phyloP scores from a whole-genome alignment of 2,888 invertebrate genomes.

The Acleris literana region DNA sequence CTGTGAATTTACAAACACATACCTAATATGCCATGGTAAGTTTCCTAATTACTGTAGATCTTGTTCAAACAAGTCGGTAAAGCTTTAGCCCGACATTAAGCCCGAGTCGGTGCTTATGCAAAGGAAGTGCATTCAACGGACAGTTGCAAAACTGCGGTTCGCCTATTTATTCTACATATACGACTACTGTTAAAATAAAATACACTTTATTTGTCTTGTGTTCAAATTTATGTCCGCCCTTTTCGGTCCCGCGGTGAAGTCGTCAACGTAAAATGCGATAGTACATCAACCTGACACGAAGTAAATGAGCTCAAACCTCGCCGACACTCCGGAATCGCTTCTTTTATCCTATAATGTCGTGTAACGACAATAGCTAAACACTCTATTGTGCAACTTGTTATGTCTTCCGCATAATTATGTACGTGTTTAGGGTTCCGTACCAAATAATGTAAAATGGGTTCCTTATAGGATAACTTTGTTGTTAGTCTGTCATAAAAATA shows the following conservation, averaged over 20 bases:
- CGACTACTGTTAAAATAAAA: conserved; percentile 21
- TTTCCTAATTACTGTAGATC: too few relatives aligned
- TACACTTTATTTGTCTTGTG: conserved; percentile 40
- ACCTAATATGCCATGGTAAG: too few relatives aligned
- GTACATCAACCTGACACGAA: conserved; percentile 57
- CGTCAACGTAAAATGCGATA: conserved; percentile 52
- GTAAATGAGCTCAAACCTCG: conserved; percentile 53
- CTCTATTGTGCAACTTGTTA: conserved; percentile 38
- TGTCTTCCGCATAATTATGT: conserved; percentile 30
- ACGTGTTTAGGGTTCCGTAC: conserved; percentile 14
- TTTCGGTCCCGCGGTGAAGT: conserved; percentile 41
- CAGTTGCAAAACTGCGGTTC: not conserved
- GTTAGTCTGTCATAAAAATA: too few relatives aligned
- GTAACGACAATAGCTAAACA: conserved; percentile 47
- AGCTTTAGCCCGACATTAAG: too few relatives aligned
- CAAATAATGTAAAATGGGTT: too few relatives aligned
- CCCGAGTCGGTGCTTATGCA: too few relatives aligned
- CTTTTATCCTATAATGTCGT: conserved; percentile 46
- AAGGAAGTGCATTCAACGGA: not conserved
- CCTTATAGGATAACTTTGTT: too few relatives aligned
- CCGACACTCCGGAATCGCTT: conserved; percentile 45
- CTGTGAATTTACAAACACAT: too few relatives aligned
- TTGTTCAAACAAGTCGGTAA: too few relatives aligned
- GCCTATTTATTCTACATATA: not conserved
- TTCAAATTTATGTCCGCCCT: conserved; percentile 54